Percentiles rank a stretch among this genome's conserved stretches.
phyloP scores from a whole-genome alignment of 2,888 invertebrate genomes.

The Scaptomyza polygonia region DNA sequence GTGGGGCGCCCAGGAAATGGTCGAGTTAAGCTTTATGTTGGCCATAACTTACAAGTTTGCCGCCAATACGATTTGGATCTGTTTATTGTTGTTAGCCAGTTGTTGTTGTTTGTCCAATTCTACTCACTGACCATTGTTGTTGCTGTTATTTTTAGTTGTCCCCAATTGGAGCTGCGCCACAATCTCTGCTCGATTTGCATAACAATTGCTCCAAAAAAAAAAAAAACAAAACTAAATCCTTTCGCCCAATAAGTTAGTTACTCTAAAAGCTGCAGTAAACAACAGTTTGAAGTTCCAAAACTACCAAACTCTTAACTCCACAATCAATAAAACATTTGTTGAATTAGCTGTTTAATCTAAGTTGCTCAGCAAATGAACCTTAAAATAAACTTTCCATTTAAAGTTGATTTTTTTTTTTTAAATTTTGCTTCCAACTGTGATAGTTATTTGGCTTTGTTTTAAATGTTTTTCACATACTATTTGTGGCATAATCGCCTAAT shows the following conservation, averaged over 20 bases:
- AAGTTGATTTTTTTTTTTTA: background rate
- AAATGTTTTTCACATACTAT: constrained; percentile 16
- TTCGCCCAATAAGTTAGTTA: constrained; percentile 70
- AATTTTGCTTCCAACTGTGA: background rate
- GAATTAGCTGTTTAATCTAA: constrained; percentile 58
- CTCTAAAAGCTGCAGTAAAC: constrained; percentile 12
- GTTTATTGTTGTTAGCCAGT: constrained; percentile 46
- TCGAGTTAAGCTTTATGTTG: constrained; percentile 62
- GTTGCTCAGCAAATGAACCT: constrained; percentile 53
- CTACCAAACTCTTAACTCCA: constrained; percentile 4
- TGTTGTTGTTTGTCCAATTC: constrained; percentile 68
- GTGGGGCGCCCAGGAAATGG: constrained; percentile 59
- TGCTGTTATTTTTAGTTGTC: constrained; percentile 25
- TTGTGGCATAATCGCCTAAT: background rate
- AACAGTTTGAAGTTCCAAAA: constrained; percentile 9
- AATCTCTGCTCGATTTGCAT: constrained; percentile 75
- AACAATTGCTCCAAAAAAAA: constrained; percentile 66
- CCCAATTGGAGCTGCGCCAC: constrained; percentile 34
- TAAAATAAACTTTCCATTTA: constrained; percentile 65
- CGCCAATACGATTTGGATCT: constrained; percentile 65
- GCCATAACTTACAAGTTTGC: constrained; percentile 64
- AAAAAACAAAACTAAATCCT: constrained; percentile 64
- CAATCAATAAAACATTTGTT: constrained; percentile 61
- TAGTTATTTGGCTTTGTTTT: constrained; percentile 2
- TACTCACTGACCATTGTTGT: constrained; percentile 61